A percentile compares a stretch with the other conserved stretches of the same genome.
phyloP scores from a whole-genome alignment of 1,140 invertebrate species.

The Tetramorium simillimum region DNA sequence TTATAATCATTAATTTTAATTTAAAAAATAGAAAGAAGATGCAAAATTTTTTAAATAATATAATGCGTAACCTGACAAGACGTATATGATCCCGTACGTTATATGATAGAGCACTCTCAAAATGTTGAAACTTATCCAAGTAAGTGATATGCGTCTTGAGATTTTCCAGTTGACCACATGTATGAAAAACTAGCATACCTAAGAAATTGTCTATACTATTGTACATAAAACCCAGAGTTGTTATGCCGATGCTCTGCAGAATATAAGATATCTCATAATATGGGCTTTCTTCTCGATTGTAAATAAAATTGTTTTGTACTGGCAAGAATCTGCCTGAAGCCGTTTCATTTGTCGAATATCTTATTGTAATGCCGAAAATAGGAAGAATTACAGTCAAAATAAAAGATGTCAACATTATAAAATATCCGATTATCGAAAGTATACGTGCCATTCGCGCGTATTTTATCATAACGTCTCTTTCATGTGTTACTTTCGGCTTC shows the following conservation, averaged over 20 bases:
- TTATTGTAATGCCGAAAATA: slow-evolving; percentile 11
- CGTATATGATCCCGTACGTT: slow-evolving; percentile 18
- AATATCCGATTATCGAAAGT: neutral
- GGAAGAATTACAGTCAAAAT: neutral
- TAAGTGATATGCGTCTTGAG: neutral
- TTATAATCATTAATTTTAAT: too few relatives aligned
- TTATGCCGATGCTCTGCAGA: neutral
- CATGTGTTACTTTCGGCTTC: neutral
- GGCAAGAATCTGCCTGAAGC: slow-evolving; percentile 5
- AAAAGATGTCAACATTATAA: neutral
- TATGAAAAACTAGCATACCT: slow-evolving; percentile 22
- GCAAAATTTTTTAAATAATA: too few relatives aligned
- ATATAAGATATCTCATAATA: slow-evolving; percentile 24
- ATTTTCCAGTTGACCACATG: slow-evolving; percentile 45
- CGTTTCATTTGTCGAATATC: neutral
- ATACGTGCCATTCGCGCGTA: neutral
- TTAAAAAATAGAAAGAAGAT: too few relatives aligned
- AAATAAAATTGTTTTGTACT: slow-evolving; percentile 15
- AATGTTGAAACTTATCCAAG: neutral
- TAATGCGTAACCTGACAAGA: slow-evolving; percentile 40
- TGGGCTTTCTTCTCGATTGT: slow-evolving; percentile 13
- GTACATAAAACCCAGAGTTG: neutral
- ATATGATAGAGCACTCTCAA: neutral
- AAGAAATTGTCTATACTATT: slow-evolving; percentile 15
- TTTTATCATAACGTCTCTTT: slow-evolving; percentile 15